A percentile compares a stretch with the other conserved stretches of the same genome.
Evolutionary conservation across 2,113 vertebrate species (phyloP).

Genomic region (Dolichotis patagonum): DNA sequence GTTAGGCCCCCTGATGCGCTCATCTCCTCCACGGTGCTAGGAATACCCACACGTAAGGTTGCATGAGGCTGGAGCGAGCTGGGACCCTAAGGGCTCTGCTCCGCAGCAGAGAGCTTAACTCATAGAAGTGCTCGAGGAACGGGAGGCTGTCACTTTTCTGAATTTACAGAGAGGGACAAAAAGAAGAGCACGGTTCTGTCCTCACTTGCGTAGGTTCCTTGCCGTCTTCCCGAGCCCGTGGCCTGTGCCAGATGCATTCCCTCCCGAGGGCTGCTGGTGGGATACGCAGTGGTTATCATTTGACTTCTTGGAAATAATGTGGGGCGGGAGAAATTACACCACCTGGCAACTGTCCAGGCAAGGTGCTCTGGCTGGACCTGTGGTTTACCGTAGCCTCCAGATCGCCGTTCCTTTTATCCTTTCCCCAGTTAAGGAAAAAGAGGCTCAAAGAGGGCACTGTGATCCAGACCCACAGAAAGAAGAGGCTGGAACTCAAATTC

Average conservation of each 20-base stretch:
- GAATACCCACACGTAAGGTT: background rate
- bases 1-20: background rate
- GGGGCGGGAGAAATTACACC: background rate
- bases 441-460: background rate
- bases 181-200: background rate
- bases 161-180: background rate
- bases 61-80: background rate
- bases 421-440: background rate
- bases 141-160: background rate
- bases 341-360: background rate
- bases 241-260: background rate
- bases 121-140: background rate
- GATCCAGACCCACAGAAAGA: background rate
- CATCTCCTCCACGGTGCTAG: background rate
- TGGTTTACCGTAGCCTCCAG: background rate
- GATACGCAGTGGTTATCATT: background rate
- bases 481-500: background rate
- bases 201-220: background rate
- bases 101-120: background rate
- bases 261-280: background rate
- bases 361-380: background rate
- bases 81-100: background rate
- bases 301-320: background rate
- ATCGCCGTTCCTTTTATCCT: background rate
- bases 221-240: background rate